phyloP scores from a whole-genome alignment of 2,888 invertebrate species.

The Lasioglossum leucozonium region DNA sequence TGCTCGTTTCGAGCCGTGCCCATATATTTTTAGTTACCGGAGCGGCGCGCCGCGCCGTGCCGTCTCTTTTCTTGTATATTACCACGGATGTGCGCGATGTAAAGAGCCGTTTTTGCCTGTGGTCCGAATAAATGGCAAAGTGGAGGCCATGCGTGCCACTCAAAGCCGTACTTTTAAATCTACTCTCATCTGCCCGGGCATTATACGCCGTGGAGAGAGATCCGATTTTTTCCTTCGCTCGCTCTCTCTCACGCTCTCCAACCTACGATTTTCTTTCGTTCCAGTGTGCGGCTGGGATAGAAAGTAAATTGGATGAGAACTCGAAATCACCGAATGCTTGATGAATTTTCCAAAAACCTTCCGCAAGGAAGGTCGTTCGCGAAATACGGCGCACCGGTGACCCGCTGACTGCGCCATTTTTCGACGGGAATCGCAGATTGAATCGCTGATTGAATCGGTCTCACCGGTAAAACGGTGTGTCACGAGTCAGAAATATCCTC shows the following conservation, averaged over 20 bases:
- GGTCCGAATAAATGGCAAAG: conserved; percentile 58
- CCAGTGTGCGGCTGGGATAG: not conserved
- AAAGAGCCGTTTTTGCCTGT: conserved; percentile 56
- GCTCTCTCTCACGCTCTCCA: not conserved
- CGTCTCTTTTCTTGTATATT: conserved; percentile 43
- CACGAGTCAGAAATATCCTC: not conserved
- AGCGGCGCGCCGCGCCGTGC: conserved; percentile 22
- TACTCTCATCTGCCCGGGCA: conserved; percentile 34
- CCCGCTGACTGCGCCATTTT: not conserved
- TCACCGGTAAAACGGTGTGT: not conserved
- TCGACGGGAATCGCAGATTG: not conserved
- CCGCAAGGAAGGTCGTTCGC: not conserved
- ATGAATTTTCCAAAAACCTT: not conserved
- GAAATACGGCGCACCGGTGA: not conserved
- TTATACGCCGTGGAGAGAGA: conserved; percentile 45
- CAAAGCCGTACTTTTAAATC: conserved; percentile 60
- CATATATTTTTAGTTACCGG: conserved; percentile 63
- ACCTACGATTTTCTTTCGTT: not conserved
- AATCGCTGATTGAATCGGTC: not conserved
- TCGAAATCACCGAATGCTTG: conserved; percentile 2
- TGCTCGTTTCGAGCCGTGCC: conserved; percentile 46
- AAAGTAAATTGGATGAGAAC: conserved; percentile 1
- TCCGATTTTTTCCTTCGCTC: conserved; percentile 36
- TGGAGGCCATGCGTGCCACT: conserved; percentile 37
- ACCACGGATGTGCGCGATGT: conserved; percentile 28